Base-by-base conservation (phyloP, 2,888 invertebrate species). In the Prosapia bicincta region DNA sequence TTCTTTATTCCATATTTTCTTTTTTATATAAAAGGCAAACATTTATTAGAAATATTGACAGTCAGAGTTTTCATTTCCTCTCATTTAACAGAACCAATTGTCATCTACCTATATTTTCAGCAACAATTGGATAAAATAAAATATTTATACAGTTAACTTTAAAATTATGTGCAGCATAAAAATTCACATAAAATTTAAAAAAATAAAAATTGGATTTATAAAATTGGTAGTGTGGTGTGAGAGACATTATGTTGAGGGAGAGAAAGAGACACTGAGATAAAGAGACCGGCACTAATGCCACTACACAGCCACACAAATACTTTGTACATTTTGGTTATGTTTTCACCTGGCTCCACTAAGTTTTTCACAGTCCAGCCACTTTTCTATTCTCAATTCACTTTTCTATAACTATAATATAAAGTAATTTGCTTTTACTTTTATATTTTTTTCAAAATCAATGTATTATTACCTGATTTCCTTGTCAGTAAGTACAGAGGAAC, bases 241-340 rank as follows among this genome's bases (percentile, higher is more conserved):
- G 20, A 54, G 38, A 38, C 20, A 54, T n/a, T 5, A 20, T 20
- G n/a, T n/a, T 6, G 30, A 30, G 30, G 30, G 30, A 30, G 30
- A 30, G 9, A 54, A 20, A 54, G 3, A 54, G 54, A 54, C 10
- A 54, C 10, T 10, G 54, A 54, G 54, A 54, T 5, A 54, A 20
- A 54, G 54, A 54, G 38, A 9, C 54, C n/a, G 54, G 54, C 54
- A 20, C 54, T 54, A 54, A 3, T 6, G n/a, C 54, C 54, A 54
- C 54, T 74, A 74, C 69, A 74, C 74, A 74, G 74, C 74, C 74
- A 74, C 69, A 74, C 74, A 74, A 54, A 74, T 74, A 74, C 69
- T 74, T 69, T 74, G 74, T 74, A 74, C 74, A 74, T 28, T 3
- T 54, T 38, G 38, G 9, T 10, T 28, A 28, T 38, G 38, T 38